These are phyloP conservation scores for Drosophila sproati DNA, from an alignment of 1,140 invertebrate species.

Conservation along the genomic window DNA sequence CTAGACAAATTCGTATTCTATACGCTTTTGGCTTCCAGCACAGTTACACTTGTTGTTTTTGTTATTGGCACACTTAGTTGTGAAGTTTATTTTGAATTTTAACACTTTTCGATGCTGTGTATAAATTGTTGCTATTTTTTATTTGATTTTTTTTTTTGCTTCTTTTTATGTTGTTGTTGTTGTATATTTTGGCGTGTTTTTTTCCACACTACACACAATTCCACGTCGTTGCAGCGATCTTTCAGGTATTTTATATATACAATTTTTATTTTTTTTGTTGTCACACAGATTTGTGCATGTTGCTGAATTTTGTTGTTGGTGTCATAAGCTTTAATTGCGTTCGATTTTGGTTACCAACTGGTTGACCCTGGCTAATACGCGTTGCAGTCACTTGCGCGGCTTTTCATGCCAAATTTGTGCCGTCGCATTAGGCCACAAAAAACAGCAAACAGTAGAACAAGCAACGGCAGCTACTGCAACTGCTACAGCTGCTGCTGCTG, in stretches of 20 bases:
- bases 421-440: constrained; percentile 50
- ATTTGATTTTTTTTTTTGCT: constrained; percentile 39
- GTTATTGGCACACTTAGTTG: constrained; percentile 79
- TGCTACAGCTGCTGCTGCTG: constrained; percentile 10
- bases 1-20: constrained; percentile 37
- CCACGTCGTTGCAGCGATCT: constrained; percentile 55
- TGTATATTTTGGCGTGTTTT: constrained; percentile 55
- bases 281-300: constrained; percentile 21
- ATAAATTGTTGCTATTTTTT: constrained; percentile 54
- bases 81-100: constrained; percentile 83
- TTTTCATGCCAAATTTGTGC: constrained; percentile 62
- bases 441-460: neutral
- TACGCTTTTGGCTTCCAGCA: constrained; percentile 25
- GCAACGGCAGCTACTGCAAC: constrained; percentile 20
- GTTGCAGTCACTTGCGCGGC: constrained; percentile 51
- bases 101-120: constrained; percentile 64
- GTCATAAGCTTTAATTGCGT: constrained; percentile 70
- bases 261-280: constrained; percentile 37
- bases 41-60: constrained; percentile 41
- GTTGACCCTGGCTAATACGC: constrained; percentile 70
- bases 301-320: constrained; percentile 24
- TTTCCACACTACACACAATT: constrained; percentile 59
- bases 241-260: constrained; percentile 3
- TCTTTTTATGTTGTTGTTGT: constrained; percentile 28
- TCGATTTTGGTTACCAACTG: constrained; percentile 74